Base-by-base conservation (phyloP, 1,140 invertebrate species). In the Phymorhynchus buccinoides region DNA sequence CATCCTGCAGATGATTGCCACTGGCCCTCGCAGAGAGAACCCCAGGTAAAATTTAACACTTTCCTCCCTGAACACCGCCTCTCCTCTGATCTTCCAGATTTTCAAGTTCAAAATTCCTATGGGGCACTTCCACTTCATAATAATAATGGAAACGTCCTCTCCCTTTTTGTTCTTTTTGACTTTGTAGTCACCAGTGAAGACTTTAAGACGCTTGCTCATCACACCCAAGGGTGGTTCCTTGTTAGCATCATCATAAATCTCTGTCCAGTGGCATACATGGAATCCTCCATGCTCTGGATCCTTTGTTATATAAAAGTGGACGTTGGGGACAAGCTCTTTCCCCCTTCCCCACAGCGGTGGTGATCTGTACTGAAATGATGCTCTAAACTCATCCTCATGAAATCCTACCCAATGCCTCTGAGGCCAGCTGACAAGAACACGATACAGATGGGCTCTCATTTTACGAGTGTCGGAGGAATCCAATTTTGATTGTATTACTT, bases 341-440 rank as follows among this genome's bases (percentile, higher is more conserved):
- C 12, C 37, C 71, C 37, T 39, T 14, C n/a, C 16, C 30, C 3
- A 4, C 12, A 73, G 37, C 4, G 71, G 14, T 39, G 71, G 37
- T 37, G 71, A 35, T 39, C 37, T 73, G 37, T 73, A 32, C 32
- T 73, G 32, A 73, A 73, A 73, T 16, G 71, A 73, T 39, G 16
- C 37, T 35, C 30, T 32, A 39, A 73, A 73, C 7, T 73, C 32
- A 37, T 32, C 71, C 4, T 7, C 4, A 39, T 73, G 32, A 32
- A 73, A 73, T 9, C 71, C 32, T 73, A 35, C 37, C 37, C 71
- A 37, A 14, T 35, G 18, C 12, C 18, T 3, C 3, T 73, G 7
- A 35, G 71, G 71, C 71, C 71, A 73, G 71, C 71, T 73, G 14
- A 73, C 71, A 32, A 73, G 71, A 73, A 73, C 37, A 14, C 71